Conservation (phyloP, 2,113 vertebrate species). For the Nerophis lumbriciformis region DNA sequence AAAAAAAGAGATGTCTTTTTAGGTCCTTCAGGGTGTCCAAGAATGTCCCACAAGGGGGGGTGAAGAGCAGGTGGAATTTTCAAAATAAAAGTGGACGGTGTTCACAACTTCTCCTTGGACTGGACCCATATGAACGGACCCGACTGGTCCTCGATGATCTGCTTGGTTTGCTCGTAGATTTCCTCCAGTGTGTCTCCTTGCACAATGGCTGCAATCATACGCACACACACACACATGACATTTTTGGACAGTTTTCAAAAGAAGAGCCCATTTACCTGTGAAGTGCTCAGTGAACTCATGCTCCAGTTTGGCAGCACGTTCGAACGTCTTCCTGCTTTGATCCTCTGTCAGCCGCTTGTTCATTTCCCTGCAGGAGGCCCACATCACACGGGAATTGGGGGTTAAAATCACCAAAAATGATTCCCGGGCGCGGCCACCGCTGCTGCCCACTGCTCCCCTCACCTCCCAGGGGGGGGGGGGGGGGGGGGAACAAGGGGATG, state of each 20-base stretch:
- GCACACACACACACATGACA: background rate
- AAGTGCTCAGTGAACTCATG: conserved; percentile 98
- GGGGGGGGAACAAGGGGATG: too few species aligned
- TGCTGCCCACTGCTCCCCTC: too few species aligned
- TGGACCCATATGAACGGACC: conserved; percentile 93
- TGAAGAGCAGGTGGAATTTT: background rate
- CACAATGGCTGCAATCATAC: conserved; percentile 77
- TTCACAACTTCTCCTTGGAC: conserved; percentile 97
- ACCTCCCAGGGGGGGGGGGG: too few species aligned
- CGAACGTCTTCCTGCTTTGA: conserved; percentile 91
- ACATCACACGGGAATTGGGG: background rate
- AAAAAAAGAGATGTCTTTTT: background rate
- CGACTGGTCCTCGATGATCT: conserved; percentile 96
- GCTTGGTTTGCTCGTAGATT: conserved; percentile 96
- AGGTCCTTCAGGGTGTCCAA: background rate
- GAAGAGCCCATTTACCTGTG: conserved; percentile 77
- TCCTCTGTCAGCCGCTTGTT: conserved; percentile 95
- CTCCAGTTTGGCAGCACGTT: conserved; percentile 93
- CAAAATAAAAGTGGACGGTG: conserved; percentile 5
- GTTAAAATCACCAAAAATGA: too few species aligned
- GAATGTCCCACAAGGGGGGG: conserved; percentile 13
- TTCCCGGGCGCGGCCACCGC: too few species aligned
- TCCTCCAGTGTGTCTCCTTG: conserved; percentile 97
- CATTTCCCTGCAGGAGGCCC: conserved; percentile 83
- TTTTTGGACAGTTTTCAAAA: background rate